Conservation (phyloP, 1,140 invertebrate genomes). For the Ericerus pela region DNA sequence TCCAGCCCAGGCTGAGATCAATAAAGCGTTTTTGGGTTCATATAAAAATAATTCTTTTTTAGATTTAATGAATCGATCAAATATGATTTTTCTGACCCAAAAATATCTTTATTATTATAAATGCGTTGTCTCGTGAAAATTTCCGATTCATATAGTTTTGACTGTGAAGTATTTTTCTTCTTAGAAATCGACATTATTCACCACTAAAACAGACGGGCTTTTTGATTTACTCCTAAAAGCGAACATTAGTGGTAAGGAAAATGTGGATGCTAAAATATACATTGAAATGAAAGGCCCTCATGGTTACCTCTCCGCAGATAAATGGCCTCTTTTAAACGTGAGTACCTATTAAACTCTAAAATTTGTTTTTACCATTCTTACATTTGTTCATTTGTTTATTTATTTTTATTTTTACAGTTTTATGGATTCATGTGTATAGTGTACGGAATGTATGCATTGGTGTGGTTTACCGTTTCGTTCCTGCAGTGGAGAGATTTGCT, state of each 20-base stretch:
- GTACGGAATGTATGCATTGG: conserved; percentile 65
- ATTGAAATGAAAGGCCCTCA: conserved; percentile 40
- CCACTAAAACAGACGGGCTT: conserved; percentile 36
- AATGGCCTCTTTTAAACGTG: conserved; percentile 47
- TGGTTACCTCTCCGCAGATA: conserved; percentile 57
- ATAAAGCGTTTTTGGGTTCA: too few species aligned
- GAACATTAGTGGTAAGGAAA: conserved; percentile 16
- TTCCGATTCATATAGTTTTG: neutral
- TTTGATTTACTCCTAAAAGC: conserved; percentile 36
- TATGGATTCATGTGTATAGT: conserved; percentile 80
- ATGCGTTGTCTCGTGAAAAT: neutral
- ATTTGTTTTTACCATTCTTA: neutral
- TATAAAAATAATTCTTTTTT: too few species aligned
- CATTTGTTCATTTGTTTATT: neutral
- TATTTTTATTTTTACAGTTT: conserved; percentile 44
- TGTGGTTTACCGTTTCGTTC: conserved; percentile 70
- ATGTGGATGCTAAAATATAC: neutral
- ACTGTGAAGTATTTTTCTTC: neutral
- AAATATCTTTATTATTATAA: neutral
- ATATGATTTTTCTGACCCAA: too few species aligned
- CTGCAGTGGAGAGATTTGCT: conserved; percentile 78
- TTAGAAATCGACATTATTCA: conserved; percentile 30
- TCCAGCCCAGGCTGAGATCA: too few species aligned
- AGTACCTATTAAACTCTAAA: neutral
- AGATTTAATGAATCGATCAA: too few species aligned